Evolutionary conservation across 2,113 vertebrate genomes (phyloP).

Genomic region (Centropristis striata): DNA sequence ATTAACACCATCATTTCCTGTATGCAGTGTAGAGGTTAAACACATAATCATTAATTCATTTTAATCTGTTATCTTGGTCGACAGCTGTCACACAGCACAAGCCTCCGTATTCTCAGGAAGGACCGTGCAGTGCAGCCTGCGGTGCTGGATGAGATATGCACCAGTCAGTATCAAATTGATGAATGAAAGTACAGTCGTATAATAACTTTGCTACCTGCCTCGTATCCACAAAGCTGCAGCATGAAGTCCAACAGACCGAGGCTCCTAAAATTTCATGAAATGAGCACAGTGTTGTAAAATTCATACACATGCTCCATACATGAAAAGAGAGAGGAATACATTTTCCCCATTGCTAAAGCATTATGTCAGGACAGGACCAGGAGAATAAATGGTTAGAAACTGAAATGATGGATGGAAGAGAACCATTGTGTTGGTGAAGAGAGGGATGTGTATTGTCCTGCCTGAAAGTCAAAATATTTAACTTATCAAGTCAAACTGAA

Average conservation of each 20-base stretch:
- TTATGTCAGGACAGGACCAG: conserved; percentile 13
- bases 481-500: neutral
- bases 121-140: neutral
- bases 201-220: conserved; percentile 11
- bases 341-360: conserved; percentile 8
- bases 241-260: neutral
- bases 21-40: conserved; percentile 36
- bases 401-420: neutral
- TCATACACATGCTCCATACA: conserved; percentile 14
- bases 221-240: neutral
- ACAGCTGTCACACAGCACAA: conserved; percentile 21
- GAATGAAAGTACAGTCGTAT: neutral
- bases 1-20: conserved; percentile 10
- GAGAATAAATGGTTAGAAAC: conserved; percentile 1
- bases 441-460: neutral
- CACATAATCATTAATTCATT: conserved; percentile 39
- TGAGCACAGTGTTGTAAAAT: neutral
- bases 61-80: conserved; percentile 19
- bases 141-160: neutral
- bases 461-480: neutral
- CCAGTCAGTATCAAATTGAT: conserved; percentile 19
- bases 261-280: conserved; percentile 8
- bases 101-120: conserved; percentile 22
- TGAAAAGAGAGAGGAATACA: conserved; percentile 6
- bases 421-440: neutral